Percentiles rank a stretch among this genome's conserved stretches.
These are phyloP conservation scores for Listronotus bonariensis DNA, from an alignment of 1,140 invertebrate genomes.

Conservation along the genomic window DNA sequence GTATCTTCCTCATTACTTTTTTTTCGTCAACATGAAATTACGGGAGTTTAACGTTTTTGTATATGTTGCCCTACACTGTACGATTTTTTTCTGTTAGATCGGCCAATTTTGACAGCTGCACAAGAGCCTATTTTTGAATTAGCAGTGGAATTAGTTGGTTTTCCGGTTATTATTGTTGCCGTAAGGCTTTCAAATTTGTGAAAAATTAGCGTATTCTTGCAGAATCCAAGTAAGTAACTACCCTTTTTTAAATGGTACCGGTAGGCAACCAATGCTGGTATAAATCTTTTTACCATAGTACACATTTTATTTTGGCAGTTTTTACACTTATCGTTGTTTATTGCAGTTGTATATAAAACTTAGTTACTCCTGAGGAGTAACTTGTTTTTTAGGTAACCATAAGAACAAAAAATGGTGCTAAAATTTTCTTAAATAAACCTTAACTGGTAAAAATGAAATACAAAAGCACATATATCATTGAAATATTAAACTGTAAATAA, in stretches of 20 bases:
- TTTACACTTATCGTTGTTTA: no score
- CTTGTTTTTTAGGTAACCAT: no score
- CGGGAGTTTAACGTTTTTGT: constrained; percentile 16
- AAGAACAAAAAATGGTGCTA: no score
- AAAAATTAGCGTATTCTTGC: constrained; percentile 79
- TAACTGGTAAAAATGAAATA: no score
- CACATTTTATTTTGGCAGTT: no score
- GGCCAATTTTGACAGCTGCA: constrained; percentile 48
- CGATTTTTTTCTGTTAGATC: constrained; percentile 30
- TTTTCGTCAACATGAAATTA: constrained; percentile 15
- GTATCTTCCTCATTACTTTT: constrained; percentile 2
- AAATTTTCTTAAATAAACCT: no score
- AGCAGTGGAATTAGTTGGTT: constrained; percentile 80
- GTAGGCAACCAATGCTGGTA: background rate
- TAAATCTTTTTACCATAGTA: background rate
- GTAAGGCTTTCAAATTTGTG: constrained; percentile 78
- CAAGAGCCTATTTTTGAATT: constrained; percentile 72
- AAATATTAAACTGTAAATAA: no score
- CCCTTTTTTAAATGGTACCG: constrained; percentile 3
- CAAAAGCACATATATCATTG: no score
- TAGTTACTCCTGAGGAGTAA: no score
- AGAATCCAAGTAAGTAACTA: constrained; percentile 77
- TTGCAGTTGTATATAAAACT: no score
- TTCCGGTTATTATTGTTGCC: constrained; percentile 79
- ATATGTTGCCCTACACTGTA: constrained; percentile 14